Evolutionary conservation across 2,888 invertebrate genomes (phyloP), one percentile per base, ranked within the genome.

Genomic region (Catocala nupta): DNA sequence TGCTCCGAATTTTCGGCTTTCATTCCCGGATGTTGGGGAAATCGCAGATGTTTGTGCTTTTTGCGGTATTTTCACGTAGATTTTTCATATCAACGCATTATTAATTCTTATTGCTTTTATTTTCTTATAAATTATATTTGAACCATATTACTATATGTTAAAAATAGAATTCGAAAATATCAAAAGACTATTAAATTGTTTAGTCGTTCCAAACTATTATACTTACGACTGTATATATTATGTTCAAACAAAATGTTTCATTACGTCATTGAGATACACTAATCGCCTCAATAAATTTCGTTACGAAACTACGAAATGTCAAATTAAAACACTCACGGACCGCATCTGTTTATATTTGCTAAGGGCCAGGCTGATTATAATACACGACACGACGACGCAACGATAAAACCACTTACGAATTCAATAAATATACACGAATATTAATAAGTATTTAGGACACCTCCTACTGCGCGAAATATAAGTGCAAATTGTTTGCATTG

Each of bases 1-100:
- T 81, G 82, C 81, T 78, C 70, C 77, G 81, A 81, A 77, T 78
- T 77, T 77, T 78, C 70, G 68, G 73, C 56, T 82, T 86, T 81
- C 83, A 78, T 75, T 71, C 71, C 78, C 76, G 80, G 77, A 79
- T 78, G 77, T 78, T 75, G 72, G 69, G 75, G 75, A 79, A 78
- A 81, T 83, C 64, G 55, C 65, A 70, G 69, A 68, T 75, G 71
- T 73, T 77, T 73, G 67, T 57, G 59, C 59, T 72, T 72, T 71
- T 66, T 63, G 63, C 63, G 64, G 50, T 65, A 59, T 65, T 73
- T 45, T 12, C 33, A 44, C 59, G n/a, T 48, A 58, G 7, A 55
- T 73, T 71, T 72, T 74, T 63, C 62, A 69, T 74, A 68, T 63
- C 42, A 55, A 56, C 42, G 6, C 47, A 50, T 56, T 68, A 72